phyloP scores from a whole-genome alignment of 2,888 invertebrate species.

The Fragum fragum region DNA sequence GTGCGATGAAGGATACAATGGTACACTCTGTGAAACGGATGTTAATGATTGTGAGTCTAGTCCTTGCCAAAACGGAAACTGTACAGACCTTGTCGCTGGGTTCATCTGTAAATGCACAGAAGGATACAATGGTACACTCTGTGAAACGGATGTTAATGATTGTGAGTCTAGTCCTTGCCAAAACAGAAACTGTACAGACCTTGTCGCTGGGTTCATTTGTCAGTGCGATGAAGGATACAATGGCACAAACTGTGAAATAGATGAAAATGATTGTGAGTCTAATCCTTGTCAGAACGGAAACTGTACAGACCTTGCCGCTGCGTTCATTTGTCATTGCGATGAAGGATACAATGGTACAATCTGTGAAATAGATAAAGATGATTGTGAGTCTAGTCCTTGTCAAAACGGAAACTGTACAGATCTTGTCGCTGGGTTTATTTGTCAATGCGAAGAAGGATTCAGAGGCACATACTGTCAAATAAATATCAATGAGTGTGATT shows the following conservation, averaged over 20 bases:
- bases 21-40: slow-evolving; percentile 59
- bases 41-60: background rate
- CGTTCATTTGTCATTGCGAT: background rate
- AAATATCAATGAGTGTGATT: background rate
- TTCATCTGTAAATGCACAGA: background rate
- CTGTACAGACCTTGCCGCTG: slow-evolving; percentile 56
- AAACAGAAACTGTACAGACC: background rate
- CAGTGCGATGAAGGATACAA: slow-evolving; percentile 59
- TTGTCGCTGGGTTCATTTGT: slow-evolving; percentile 63
- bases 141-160: background rate
- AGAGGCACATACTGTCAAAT: background rate
- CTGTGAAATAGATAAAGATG: background rate
- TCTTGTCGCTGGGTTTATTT: background rate
- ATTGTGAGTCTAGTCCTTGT: slow-evolving; percentile 3
- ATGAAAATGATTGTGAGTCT: slow-evolving; percentile 40
- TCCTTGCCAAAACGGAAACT: background rate
- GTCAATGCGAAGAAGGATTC: slow-evolving; percentile 1
- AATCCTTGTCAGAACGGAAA: slow-evolving; percentile 64
- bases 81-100: background rate
- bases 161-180: background rate
- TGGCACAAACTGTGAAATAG: slow-evolving; percentile 38
- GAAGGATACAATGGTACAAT: background rate
- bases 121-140: slow-evolving; percentile 36
- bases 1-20: slow-evolving; percentile 27
- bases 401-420: background rate